phyloP scores from a whole-genome alignment of 1,140 invertebrate species.

The Agrilus planipennis region DNA sequence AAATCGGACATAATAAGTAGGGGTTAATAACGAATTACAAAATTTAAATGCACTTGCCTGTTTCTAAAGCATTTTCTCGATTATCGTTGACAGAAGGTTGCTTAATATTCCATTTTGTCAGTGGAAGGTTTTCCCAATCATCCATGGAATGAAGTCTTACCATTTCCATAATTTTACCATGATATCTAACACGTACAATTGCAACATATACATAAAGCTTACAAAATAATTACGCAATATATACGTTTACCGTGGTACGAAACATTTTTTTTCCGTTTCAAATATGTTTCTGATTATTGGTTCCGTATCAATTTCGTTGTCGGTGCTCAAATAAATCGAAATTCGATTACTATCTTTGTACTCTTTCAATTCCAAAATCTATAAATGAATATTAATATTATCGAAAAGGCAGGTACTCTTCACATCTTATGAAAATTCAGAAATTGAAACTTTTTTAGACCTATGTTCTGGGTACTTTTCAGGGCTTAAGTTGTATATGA shows the following conservation, averaged over 20 bases:
- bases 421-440: no score
- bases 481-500: no score
- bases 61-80: slow-evolving; percentile 58
- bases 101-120: slow-evolving; percentile 77
- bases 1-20: no score
- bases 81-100: slow-evolving; percentile 56
- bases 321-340: slow-evolving; percentile 63
- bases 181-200: slow-evolving; percentile 33
- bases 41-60: no score
- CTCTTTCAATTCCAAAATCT: slow-evolving; percentile 27
- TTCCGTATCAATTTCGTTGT: slow-evolving; percentile 59
- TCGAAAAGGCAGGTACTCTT: no score
- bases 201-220: slow-evolving; percentile 2
- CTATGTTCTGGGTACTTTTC: no score
- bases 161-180: slow-evolving; percentile 56
- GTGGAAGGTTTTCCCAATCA: slow-evolving; percentile 56
- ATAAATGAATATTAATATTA: no score
- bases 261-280: slow-evolving; percentile 45
- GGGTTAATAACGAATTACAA: no score
- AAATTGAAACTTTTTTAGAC: no score
- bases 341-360: slow-evolving; percentile 50
- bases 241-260: slow-evolving; percentile 49
- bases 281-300: slow-evolving; percentile 56
- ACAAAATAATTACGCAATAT: neutral
- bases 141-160: slow-evolving; percentile 49